Evolutionary conservation across 1,140 invertebrate species (phyloP), one percentile per base, ranked within the genome.

Genomic region (Habropoda laboriosa): DNA sequence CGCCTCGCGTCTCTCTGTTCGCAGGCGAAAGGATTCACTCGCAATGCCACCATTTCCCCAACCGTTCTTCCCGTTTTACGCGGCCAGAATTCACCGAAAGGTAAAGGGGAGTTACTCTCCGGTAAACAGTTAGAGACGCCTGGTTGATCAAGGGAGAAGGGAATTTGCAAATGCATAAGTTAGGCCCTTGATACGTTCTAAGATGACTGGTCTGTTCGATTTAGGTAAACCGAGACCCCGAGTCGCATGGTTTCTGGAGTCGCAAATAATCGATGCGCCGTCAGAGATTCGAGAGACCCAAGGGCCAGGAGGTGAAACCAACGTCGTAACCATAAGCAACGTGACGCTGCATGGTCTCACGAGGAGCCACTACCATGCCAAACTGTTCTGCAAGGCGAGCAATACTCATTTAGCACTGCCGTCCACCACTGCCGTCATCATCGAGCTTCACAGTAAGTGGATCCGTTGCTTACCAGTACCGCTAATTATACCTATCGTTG

Each of bases 371-470:
- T 93, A 95, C 70, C 93, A 94, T 76, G 90, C 93, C 32, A 91
- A 93, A 81, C 91, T 95, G 66, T 93, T 93, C 27, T 95, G 95
- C 87, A 94, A 94, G 88, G 95, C 95, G 4, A 94, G 93, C 85
- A 96, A 96, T 86, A 95, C 94, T 47, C 94, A 94, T 86, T 89
- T 95, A 64, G 93, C 93, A 5, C 82, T 90, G 10, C 94, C 95
- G 8, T 89, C 93, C 10, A 93, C 91, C 49, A 94, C 94, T 40
- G 92, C 92, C 24, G 94, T 95, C 82, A 91, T 93, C 74, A 93
- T 96, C 42, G 94, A 95, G 83, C 92, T 96, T 68, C 94, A 95
- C 87, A 91, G 95, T 96, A 90, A 95, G 95, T 94, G 63, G 21
- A 18, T 0, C 27, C 18, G 5, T 47, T n/a, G n/a, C n/a, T n/a